Evolutionary conservation across 2,113 vertebrate species (phyloP).

Genomic region (Trinectes maculatus): DNA sequence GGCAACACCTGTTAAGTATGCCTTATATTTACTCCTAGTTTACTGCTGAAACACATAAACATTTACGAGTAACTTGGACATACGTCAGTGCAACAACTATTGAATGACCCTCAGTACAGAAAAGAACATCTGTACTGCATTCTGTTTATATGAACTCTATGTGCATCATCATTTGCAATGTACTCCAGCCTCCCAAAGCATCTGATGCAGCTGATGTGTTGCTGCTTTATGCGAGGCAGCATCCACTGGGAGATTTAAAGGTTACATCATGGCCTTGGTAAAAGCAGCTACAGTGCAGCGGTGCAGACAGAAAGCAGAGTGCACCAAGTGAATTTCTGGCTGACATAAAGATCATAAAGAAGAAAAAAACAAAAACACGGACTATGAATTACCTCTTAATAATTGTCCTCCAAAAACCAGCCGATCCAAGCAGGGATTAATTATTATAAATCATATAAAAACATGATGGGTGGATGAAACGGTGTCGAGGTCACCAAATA

Average conservation of each 20-base stretch:
- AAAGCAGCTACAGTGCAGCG: neutral
- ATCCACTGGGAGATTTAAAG: conserved; percentile 26
- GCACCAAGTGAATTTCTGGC: neutral
- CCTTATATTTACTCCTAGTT: too few relatives aligned
- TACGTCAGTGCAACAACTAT: too few relatives aligned
- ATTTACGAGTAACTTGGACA: too few relatives aligned
- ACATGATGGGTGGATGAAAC: too few relatives aligned
- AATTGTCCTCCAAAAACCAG: neutral
- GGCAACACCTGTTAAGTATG: too few relatives aligned
- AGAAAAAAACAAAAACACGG: neutral
- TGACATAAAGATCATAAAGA: neutral
- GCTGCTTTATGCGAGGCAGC: neutral
- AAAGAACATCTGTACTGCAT: neutral
- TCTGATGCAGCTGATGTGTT: neutral
- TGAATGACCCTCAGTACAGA: neutral
- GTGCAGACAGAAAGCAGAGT: neutral
- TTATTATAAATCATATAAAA: too few relatives aligned
- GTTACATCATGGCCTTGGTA: neutral
- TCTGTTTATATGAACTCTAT: neutral
- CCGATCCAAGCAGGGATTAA: neutral
- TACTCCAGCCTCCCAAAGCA: neutral
- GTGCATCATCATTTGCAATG: neutral
- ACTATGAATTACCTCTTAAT: too few relatives aligned
- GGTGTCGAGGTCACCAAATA: conserved; percentile 5
- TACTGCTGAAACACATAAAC: too few relatives aligned